Percentiles rank a stretch among this genome's conserved stretches.
These are phyloP conservation scores for Yponomeuta plumbellus DNA, from an alignment of 2,888 invertebrate genomes.

Conservation along the genomic window DNA sequence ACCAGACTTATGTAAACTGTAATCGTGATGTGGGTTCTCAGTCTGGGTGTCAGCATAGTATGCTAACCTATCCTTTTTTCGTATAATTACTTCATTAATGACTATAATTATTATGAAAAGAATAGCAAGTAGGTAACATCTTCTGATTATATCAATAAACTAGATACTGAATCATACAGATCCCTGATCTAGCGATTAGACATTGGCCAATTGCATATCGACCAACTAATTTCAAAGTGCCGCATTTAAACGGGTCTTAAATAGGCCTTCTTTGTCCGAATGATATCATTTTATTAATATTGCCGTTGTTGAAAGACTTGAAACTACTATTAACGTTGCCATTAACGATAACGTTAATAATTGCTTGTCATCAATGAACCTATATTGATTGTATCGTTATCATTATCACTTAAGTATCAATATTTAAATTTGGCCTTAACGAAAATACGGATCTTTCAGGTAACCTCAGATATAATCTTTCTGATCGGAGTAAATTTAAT, in stretches of 20 bases:
- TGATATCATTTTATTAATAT: background rate
- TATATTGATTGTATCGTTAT: too few relatives aligned
- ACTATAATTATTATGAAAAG: too few relatives aligned
- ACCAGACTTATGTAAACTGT: too few relatives aligned
- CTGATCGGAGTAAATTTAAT: constrained; percentile 85
- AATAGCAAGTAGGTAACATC: too few relatives aligned
- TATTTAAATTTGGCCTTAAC: too few relatives aligned
- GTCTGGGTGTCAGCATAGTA: too few relatives aligned
- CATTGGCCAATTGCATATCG: background rate
- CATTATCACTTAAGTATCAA: too few relatives aligned
- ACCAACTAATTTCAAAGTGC: background rate
- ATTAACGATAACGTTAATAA: background rate
- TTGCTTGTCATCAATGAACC: background rate
- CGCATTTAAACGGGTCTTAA: background rate
- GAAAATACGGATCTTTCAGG: constrained; percentile 56
- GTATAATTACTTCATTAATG: too few relatives aligned
- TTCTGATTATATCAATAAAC: too few relatives aligned
- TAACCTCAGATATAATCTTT: constrained; percentile 83
- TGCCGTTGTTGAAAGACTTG: background rate
- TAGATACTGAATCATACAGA: background rate
- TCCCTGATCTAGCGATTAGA: background rate
- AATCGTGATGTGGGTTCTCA: too few relatives aligned
- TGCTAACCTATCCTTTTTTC: too few relatives aligned
- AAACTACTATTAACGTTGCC: background rate
- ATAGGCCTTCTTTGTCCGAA: background rate